These are phyloP conservation scores for Rhea pennata DNA, from an alignment of 2,113 vertebrate species.

Conservation along the genomic window DNA sequence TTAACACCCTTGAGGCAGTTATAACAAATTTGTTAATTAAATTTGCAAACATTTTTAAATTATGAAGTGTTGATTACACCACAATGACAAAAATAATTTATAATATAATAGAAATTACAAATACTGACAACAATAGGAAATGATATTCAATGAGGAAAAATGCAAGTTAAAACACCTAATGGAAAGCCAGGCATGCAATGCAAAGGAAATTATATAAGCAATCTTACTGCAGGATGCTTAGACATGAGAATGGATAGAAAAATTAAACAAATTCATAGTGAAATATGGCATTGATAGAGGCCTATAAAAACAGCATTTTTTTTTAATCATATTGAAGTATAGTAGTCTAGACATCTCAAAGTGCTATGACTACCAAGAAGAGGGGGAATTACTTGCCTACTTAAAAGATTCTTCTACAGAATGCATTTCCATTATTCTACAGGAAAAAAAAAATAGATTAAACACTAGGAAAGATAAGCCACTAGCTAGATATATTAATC, in stretches of 20 bases:
- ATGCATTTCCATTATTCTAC: neutral
- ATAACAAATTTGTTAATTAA: neutral
- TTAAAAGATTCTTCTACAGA: neutral
- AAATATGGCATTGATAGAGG: neutral
- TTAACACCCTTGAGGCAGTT: neutral
- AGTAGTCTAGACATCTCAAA: neutral
- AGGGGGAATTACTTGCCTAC: neutral
- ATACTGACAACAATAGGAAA: neutral
- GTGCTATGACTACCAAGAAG: neutral
- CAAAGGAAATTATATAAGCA: neutral
- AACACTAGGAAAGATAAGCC: neutral
- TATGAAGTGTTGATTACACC: neutral
- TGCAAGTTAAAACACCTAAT: neutral
- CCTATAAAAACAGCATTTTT: neutral
- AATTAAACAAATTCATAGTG: neutral
- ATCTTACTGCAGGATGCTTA: neutral
- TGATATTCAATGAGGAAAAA: neutral
- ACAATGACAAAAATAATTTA: neutral
- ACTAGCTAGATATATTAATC: neutral
- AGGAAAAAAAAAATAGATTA: neutral
- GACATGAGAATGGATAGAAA: neutral
- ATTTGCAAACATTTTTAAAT: neutral
- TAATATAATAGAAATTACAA: neutral
- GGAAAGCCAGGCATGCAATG: neutral
- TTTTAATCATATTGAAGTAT: accelerated